phyloP scores from a whole-genome alignment of 2,797 vertebrate genomes.

The Microctenopoma steveboyesi region DNA sequence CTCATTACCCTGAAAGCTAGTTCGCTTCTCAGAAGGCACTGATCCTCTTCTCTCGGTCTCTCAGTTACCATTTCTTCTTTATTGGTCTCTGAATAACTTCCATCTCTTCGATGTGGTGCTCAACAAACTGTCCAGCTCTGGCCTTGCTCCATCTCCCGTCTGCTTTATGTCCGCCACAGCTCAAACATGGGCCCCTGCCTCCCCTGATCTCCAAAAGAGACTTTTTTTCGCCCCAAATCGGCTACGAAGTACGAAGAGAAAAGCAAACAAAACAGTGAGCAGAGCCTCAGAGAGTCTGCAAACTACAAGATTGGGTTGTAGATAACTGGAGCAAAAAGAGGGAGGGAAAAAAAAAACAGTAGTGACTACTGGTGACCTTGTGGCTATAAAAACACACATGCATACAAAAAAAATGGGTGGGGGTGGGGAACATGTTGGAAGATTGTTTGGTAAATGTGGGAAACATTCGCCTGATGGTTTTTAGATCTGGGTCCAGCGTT shows the following conservation, averaged over 20 bases:
- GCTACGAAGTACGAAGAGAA: conserved; percentile 1
- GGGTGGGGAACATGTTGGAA: conserved; percentile 65
- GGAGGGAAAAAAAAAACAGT: conserved; percentile 49
- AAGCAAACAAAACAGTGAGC: conserved; percentile 6
- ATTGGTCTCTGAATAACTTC: conserved; percentile 37
- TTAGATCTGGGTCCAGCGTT: conserved; percentile 39
- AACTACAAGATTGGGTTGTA: conserved; percentile 51
- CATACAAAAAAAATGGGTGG: conserved; percentile 58
- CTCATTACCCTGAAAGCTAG: conserved; percentile 50
- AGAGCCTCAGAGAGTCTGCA: conserved; percentile 18
- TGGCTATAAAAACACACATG: conserved; percentile 70
- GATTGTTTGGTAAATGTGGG: conserved; percentile 73
- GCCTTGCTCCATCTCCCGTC: conserved; percentile 2
- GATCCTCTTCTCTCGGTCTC: conserved; percentile 27
- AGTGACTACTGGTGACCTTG: conserved; percentile 70
- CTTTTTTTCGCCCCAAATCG: conserved; percentile 12
- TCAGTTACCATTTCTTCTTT: conserved; percentile 42
- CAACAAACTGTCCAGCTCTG: conserved; percentile 45
- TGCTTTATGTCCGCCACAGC: conserved; percentile 17
- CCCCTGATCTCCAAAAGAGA: conserved; percentile 9
- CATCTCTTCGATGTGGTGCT: conserved; percentile 41
- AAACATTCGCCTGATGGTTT: conserved; percentile 69
- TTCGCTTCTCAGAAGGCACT: conserved; percentile 43
- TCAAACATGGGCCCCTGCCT: conserved; percentile 20
- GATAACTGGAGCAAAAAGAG: conserved; percentile 56